Evolutionary conservation across 2,888 invertebrate species (phyloP), one percentile per base, ranked within the genome.

Genomic region (Tetropium fuscum): DNA sequence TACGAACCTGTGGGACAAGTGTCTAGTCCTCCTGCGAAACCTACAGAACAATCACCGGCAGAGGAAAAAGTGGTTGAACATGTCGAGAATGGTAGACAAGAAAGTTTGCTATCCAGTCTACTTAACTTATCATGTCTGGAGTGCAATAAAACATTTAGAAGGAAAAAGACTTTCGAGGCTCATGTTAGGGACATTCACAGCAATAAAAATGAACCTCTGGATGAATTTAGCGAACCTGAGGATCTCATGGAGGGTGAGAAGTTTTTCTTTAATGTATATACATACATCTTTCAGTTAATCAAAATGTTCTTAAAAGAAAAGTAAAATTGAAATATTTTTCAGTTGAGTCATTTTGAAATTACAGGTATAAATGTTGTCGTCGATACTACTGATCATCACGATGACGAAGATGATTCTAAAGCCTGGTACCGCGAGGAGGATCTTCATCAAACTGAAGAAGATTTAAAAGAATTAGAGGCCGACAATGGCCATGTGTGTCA

Each of bases 191-290:
- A 87, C 36, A 84, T 82, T 1, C 88, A 89, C 73, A 63, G 64
- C 16, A 82, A 78, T 20, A 83, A 82, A 69, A 77, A 79, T 22
- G 79, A 80, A 55, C 86, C 66, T 2, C 11, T 90, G 74, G 88
- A 88, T 63, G 94, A 94, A 79, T 94, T 94, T 78, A 93, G 92
- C 68, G 94, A 93, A 72, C 90, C 93, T 0, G 94, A 94, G 78
- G 94, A 94, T 80, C 86, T 94, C 80, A 90, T 94, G 87, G 93
- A 91, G 73, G 93, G 72, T 71, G 48, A 53, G 51, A 15, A 38
- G 15, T 7, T 13, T 34, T 5, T 2, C 11, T 2, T 34, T 13
- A 5, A n/a, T n/a, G n/a, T n/a, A n/a, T n/a, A n/a, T n/a, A n/a
- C n/a, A n/a, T n/a, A n/a, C n/a, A n/a, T n/a, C n/a, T n/a, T n/a